Conservation (phyloP, 2,888 invertebrate genomes). For the Rhopalosiphum nymphaeae region DNA sequence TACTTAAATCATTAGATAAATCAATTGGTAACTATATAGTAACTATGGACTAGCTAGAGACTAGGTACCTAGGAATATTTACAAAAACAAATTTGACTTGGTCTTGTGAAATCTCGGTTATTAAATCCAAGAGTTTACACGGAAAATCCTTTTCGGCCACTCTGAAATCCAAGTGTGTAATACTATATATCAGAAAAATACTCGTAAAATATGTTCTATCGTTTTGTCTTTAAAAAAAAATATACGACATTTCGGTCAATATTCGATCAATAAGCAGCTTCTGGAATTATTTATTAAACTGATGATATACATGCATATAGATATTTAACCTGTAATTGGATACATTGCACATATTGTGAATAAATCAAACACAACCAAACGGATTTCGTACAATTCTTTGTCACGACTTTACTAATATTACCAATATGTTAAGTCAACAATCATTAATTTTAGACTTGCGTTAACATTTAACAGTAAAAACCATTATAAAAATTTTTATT, state of each 20-base stretch:
- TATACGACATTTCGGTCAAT: not conserved
- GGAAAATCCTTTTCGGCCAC: not conserved
- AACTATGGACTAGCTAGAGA: not conserved
- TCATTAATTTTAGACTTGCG: not conserved
- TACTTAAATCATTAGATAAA: not conserved
- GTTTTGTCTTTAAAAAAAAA: not conserved
- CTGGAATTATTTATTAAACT: not conserved
- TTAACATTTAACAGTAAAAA: not conserved
- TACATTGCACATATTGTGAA: not conserved
- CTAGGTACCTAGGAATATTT: not conserved
- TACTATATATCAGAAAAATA: not conserved
- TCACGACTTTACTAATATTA: not conserved
- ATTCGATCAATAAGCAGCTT: not conserved
- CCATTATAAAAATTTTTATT: not conserved
- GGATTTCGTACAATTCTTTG: not conserved
- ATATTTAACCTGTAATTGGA: not conserved
- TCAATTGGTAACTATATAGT: not conserved
- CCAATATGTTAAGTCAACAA: not conserved
- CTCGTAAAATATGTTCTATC: not conserved
- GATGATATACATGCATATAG: not conserved
- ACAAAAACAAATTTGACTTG: not conserved
- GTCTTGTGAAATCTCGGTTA: not conserved
- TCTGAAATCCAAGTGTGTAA: not conserved
- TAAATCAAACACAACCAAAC: not conserved
- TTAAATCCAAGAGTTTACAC: not conserved